A percentile compares a stretch with the other conserved stretches of the same genome.
These are phyloP conservation scores for Leucophenga montana DNA, from an alignment of 2,888 invertebrate genomes.

Conservation along the genomic window DNA sequence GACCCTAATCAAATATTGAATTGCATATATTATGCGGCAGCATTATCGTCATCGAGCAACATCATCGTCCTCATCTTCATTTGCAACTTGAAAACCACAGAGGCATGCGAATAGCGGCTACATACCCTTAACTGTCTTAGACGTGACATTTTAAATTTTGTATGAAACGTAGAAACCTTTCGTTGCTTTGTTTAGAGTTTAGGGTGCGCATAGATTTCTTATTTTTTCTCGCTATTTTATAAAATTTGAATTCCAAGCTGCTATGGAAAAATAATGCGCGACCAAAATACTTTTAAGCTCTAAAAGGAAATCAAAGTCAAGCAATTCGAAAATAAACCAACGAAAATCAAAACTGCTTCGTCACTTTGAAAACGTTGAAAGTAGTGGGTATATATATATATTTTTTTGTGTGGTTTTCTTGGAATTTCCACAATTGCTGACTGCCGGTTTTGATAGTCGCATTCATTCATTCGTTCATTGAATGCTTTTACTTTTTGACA, in stretches of 20 bases:
- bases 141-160: constrained; percentile 1
- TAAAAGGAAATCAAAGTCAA: too few relatives aligned
- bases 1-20: background rate
- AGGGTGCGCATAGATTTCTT: background rate
- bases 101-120: too few relatives aligned
- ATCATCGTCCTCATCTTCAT: background rate
- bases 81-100: background rate
- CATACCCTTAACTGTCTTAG: background rate
- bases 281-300: background rate
- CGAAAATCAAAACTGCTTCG: background rate
- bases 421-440: too few relatives aligned
- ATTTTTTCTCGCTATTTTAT: background rate
- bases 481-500: constrained; percentile 26
- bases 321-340: background rate
- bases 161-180: background rate
- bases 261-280: background rate
- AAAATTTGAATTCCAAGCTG: background rate
- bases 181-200: background rate
- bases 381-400: background rate
- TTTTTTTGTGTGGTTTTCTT: background rate
- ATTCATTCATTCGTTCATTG: background rate
- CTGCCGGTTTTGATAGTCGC: background rate
- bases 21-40: background rate
- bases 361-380: background rate
- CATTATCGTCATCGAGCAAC: too few relatives aligned